phyloP scores from a whole-genome alignment of 2,888 invertebrate species.

The Dryadula phaetusa region DNA sequence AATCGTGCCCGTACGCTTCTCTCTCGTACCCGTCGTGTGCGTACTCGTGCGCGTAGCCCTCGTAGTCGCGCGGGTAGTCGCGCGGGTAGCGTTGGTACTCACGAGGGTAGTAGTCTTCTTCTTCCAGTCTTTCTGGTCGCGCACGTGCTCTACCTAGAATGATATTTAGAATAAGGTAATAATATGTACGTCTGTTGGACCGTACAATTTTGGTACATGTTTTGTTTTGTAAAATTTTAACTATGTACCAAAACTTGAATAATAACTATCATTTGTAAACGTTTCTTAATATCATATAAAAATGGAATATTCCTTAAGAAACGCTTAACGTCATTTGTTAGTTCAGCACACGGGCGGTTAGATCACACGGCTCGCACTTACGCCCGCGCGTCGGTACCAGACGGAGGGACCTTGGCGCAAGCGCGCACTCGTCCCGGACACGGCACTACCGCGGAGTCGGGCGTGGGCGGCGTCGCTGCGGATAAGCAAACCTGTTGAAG shows the following conservation, averaged over 20 bases:
- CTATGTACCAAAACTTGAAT: slow-evolving; percentile 6
- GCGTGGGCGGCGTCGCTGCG: slow-evolving; percentile 59
- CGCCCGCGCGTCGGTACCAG: slow-evolving; percentile 62
- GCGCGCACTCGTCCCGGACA: slow-evolving; percentile 75
- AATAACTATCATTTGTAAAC: background rate
- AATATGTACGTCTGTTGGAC: background rate
- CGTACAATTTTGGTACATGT: background rate
- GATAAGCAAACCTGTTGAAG: slow-evolving; percentile 56
- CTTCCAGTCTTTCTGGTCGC: slow-evolving; percentile 84
- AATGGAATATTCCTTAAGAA: background rate
- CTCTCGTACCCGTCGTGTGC: slow-evolving; percentile 65
- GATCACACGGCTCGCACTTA: slow-evolving; percentile 64
- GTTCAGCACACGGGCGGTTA: slow-evolving; percentile 51
- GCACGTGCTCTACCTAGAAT: slow-evolving; percentile 73
- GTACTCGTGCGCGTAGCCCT: slow-evolving; percentile 65
- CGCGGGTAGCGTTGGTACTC: slow-evolving; percentile 57
- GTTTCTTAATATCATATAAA: background rate
- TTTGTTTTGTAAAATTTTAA: background rate
- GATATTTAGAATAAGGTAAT: slow-evolving; percentile 10
- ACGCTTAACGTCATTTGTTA: slow-evolving; percentile 40
- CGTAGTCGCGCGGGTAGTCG: slow-evolving; percentile 57
- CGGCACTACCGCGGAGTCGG: slow-evolving; percentile 69
- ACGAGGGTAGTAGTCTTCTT: slow-evolving; percentile 76
- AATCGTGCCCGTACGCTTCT: slow-evolving; percentile 68
- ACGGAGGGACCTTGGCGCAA: slow-evolving; percentile 63